Percentiles rank a stretch among this genome's conserved stretches.
Evolutionary conservation across 2,113 vertebrate genomes (phyloP).

Genomic region (Natator depressus): DNA sequence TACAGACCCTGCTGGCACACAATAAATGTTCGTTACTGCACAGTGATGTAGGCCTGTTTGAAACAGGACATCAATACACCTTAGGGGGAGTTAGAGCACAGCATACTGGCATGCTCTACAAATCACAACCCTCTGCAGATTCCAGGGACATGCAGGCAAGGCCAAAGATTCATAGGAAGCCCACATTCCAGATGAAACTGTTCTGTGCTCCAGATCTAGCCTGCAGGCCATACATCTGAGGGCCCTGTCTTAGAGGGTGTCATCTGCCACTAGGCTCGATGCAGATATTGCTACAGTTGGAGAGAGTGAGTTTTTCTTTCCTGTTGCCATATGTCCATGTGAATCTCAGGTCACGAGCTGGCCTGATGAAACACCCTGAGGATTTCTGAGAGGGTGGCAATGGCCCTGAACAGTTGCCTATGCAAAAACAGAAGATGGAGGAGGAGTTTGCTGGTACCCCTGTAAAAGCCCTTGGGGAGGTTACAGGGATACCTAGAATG

Average conservation of each 20-base stretch:
- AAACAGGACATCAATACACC: too few relatives aligned
- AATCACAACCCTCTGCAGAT: too few relatives aligned
- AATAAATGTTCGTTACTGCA: too few relatives aligned
- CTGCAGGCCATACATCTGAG: too few relatives aligned
- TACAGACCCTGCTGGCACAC: too few relatives aligned
- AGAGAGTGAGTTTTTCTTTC: not conserved
- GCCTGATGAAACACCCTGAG: not conserved
- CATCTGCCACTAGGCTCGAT: too few relatives aligned
- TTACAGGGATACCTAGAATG: not conserved
- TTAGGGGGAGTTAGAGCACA: too few relatives aligned
- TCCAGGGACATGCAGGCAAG: not conserved
- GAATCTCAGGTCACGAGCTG: not conserved
- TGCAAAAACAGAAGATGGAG: not conserved
- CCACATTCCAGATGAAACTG: not conserved
- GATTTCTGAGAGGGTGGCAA: not conserved
- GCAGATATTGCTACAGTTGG: too few relatives aligned
- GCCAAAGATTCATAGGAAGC: not conserved
- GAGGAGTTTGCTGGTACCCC: not conserved
- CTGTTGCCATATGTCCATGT: not conserved
- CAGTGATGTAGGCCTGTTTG: too few relatives aligned
- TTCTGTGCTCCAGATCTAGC: too few relatives aligned
- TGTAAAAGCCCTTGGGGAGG: not conserved
- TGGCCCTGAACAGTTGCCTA: not conserved
- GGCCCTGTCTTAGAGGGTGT: too few relatives aligned
- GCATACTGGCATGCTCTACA: too few relatives aligned